phyloP scores from a whole-genome alignment of 2,113 vertebrate species.

The Brevimyrus niger region DNA sequence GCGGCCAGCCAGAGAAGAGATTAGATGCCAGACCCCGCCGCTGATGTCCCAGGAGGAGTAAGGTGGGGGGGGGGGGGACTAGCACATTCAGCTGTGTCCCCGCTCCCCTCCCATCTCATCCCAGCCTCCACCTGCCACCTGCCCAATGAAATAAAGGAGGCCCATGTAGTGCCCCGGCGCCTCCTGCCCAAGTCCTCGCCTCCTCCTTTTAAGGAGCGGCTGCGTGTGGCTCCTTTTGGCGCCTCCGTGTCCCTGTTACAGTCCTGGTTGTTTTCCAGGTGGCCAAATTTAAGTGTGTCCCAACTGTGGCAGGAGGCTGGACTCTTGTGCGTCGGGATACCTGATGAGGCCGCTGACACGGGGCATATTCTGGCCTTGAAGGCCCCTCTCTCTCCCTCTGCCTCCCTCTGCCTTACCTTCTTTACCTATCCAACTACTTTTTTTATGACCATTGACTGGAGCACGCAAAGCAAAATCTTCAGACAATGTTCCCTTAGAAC shows the following conservation, averaged over 20 bases:
- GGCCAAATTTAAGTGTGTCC: constrained; percentile 63
- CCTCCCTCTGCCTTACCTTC: constrained; percentile 27
- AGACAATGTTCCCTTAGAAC: constrained; percentile 50
- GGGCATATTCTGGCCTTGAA: constrained; percentile 49
- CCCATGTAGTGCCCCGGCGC: neutral
- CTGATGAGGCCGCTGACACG: constrained; percentile 56
- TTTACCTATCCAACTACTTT: constrained; percentile 24
- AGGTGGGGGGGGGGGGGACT: constrained; percentile 43
- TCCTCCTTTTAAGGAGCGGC: neutral
- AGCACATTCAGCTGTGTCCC: constrained; percentile 62
- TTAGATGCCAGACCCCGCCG: constrained; percentile 50
- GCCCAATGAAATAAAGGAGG: neutral
- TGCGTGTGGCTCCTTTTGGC: neutral
- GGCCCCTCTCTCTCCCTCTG: constrained; percentile 50
- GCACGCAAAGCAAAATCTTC: constrained; percentile 44
- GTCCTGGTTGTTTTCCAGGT: constrained; percentile 40
- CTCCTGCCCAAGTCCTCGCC: neutral
- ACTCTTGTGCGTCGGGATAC: constrained; percentile 38
- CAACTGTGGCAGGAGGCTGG: constrained; percentile 43
- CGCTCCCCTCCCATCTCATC: constrained; percentile 59
- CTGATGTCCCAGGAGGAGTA: constrained; percentile 42
- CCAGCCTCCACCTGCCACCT: constrained; percentile 35
- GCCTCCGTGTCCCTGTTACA: constrained; percentile 28
- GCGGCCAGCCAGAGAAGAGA: constrained; percentile 56
- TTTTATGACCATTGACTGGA: constrained; percentile 50